These are phyloP conservation scores for Pseudochromis fuscus DNA, from an alignment of 2,797 vertebrate genomes.

Conservation along the genomic window DNA sequence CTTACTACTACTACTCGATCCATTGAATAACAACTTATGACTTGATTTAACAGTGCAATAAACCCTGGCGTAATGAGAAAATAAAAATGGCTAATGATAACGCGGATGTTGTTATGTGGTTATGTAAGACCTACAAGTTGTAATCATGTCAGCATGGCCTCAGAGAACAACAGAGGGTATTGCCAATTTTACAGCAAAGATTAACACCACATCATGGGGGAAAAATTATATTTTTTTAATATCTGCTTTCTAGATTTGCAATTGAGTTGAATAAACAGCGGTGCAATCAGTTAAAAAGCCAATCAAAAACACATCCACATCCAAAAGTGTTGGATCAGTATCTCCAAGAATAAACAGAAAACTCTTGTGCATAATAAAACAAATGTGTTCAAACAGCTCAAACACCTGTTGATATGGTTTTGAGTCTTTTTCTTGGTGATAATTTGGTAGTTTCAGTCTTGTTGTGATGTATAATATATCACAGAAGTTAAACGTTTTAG, in stretches of 20 bases:
- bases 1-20: no score
- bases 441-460: not conserved
- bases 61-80: slow-evolving; percentile 1
- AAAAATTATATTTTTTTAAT: not conserved
- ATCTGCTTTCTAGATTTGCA: not conserved
- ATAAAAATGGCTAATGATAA: not conserved
- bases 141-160: not conserved
- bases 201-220: not conserved
- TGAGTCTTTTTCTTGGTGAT: not conserved
- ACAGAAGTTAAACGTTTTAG: no score
- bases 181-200: not conserved
- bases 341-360: not conserved
- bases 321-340: not conserved
- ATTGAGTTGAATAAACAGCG: no score
- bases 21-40: slow-evolving; percentile 4
- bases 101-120: not conserved
- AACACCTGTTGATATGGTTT: not conserved
- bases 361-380: no score
- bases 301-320: not conserved
- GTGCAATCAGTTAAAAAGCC: no score
- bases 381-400: no score
- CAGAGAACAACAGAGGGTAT: slow-evolving; percentile 4
- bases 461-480: no score
- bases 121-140: not conserved
- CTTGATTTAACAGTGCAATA: not conserved